phyloP scores from a whole-genome alignment of 2,797 vertebrate species.

The Galagoides demidoff region DNA sequence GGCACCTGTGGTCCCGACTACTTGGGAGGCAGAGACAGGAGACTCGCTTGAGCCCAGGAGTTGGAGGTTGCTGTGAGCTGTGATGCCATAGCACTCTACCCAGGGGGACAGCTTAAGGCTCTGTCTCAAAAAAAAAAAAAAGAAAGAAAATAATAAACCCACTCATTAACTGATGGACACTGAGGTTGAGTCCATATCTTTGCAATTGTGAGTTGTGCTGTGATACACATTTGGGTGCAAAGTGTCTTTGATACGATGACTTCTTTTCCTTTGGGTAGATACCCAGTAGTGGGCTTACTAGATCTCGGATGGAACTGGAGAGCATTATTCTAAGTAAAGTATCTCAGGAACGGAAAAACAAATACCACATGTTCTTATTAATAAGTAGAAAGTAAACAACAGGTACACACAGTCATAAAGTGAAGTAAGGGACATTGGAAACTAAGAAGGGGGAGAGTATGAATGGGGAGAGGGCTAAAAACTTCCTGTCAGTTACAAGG shows the following conservation, averaged over 20 bases:
- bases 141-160: conserved; percentile 38
- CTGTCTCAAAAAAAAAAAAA: no score
- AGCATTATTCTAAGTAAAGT: not conserved
- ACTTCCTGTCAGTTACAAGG: not conserved
- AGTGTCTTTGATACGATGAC: not conserved
- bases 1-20: no score
- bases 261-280: not conserved
- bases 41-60: no score
- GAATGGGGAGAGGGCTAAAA: not conserved
- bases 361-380: not conserved
- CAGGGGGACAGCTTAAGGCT: no score
- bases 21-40: no score
- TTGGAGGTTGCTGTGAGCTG: no score
- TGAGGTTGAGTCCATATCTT: not conserved
- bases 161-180: not conserved
- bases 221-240: not conserved
- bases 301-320: not conserved
- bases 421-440: not conserved
- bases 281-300: not conserved
- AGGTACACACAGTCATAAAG: not conserved
- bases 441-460: not conserved
- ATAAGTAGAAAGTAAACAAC: not conserved
- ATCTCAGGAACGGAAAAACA: not conserved
- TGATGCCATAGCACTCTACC: no score
- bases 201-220: not conserved